Base-by-base conservation (phyloP, 53 echinoderm and acorn worm genomes). In the Apostichopus leukothele region DNA sequence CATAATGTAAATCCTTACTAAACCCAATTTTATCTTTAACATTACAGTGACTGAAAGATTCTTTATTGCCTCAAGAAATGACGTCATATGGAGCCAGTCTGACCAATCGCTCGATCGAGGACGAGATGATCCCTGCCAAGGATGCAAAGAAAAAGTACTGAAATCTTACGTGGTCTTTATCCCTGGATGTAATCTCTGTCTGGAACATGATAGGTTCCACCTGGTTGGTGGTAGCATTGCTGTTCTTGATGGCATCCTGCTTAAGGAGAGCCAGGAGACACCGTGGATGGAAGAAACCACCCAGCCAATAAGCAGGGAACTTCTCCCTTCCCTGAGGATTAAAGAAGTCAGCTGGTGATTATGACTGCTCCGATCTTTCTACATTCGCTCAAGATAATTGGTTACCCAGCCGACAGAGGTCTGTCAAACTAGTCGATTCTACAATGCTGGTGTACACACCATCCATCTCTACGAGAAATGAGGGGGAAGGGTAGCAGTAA, bases 231-330 rank as follows among this genome's bases (percentile, higher is more conserved):
- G 90, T 92, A 21, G 88, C 81, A 4, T 93, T 93, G 76, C 88
- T 92, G 10, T 76, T 89, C 59, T 94, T 89, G 89, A 98, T 95
- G 51, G 93, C 93, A 76, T 98, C 98, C 86, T 98, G 98, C 55
- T 91, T 94, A 51, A 98, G 90, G 21, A 98, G 86, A 9, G 98
- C 94, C 22, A 98, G 91, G 7, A 98, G 90, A 80, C 86, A 90
- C 54, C 93, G 74, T 5, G 98, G 98, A 50, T 98, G 93, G 92
- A 98, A 98, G 91, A 98, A 98, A 1, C 94, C 98, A 53, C 98
- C 98, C 4, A 98, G 88, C 98, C 98, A 98, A 89, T 96, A 98
- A 8, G 98, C 94, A 16, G 98, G 98, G 86, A 98, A 98, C 92
- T 95, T 95, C 55, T 98, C 98, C 74, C 93, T 87, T 39, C 98